Evolutionary conservation across 2,113 vertebrate species (phyloP).

Genomic region (Oryzias curvinotus): DNA sequence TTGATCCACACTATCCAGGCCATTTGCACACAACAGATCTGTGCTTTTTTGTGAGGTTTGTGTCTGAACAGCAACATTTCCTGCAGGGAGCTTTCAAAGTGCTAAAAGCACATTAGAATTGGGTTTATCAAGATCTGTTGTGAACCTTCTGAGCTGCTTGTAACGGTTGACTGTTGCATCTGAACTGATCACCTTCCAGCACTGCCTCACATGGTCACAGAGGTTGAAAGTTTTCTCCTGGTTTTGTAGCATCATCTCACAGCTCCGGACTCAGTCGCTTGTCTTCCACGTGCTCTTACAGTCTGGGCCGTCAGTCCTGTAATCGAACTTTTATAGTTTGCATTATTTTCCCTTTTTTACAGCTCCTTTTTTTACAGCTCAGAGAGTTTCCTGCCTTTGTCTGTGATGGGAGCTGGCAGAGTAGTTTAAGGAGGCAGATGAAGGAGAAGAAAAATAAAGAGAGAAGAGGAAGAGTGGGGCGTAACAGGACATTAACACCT

Average conservation of each 20-base stretch:
- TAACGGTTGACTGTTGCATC: neutral
- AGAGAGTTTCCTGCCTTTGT: neutral
- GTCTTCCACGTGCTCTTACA: conserved; percentile 6
- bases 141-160: neutral
- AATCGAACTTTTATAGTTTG: conserved; percentile 34
- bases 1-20: too few species aligned
- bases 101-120: too few species aligned
- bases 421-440: neutral
- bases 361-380: conserved; percentile 9
- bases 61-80: too few species aligned
- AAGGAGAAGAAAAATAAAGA: neutral
- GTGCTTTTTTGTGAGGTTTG: too few species aligned
- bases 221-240: neutral
- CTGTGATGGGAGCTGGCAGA: conserved; percentile 21
- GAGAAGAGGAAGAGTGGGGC: conserved; percentile 8
- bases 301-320: conserved; percentile 17
- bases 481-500: conserved; percentile 43
- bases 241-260: neutral
- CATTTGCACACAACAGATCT: too few species aligned
- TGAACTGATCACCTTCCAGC: neutral
- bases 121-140: too few species aligned
- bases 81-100: too few species aligned
- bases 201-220: neutral
- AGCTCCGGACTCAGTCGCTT: conserved; percentile 3
- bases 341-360: conserved; percentile 22